Evolutionary conservation across 2,888 invertebrate genomes (phyloP), one percentile per base, ranked within the genome.

Genomic region (Leptinotarsa peninsularis): DNA sequence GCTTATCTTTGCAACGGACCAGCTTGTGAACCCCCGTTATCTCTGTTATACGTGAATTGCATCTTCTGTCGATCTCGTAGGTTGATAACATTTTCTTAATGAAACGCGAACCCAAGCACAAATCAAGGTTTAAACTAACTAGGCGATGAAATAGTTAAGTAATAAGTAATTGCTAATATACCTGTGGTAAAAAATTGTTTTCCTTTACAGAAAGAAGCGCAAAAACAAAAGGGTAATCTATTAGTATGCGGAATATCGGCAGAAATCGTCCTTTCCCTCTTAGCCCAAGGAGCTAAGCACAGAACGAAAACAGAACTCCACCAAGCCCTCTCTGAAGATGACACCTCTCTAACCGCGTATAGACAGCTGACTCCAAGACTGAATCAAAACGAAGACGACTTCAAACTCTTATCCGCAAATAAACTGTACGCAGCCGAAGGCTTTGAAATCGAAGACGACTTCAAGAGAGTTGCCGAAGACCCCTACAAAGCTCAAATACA

Each of bases 361-460:
- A 74, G 76, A 66, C 52, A 74, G 21, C 18, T 80, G 33, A 43
- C 79, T 17, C 74, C 80, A 33, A 49, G 67, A 7, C 70, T 83
- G 13, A 78, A 81, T 17, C 60, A 58, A 13, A 77, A 74, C 27
- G 70, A 78, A 13, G 72, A 79, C 10, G 60, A 67, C 18, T 77
- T 81, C 70, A 81, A 76, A 27, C 76, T 87, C 4, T 81, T 78
- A 15, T 74, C 82, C 1, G 85, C 86, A 13, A 85, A 86, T 73
- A 93, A 92, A 80, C 88, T 95, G 4, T 96, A 92, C 84, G 87
- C 93, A 0, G 90, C 91, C 80, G 56, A 84, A 21, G 89, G 89
- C 1, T 90, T 91, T 70, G 84, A 89, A 5, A 81, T 95, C 1
- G 88, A 90, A 17, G 82, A 90, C 0, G 84, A 89, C 27, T 92